phyloP scores from a whole-genome alignment of 2,888 invertebrate genomes.

The Lobophora halterata region DNA sequence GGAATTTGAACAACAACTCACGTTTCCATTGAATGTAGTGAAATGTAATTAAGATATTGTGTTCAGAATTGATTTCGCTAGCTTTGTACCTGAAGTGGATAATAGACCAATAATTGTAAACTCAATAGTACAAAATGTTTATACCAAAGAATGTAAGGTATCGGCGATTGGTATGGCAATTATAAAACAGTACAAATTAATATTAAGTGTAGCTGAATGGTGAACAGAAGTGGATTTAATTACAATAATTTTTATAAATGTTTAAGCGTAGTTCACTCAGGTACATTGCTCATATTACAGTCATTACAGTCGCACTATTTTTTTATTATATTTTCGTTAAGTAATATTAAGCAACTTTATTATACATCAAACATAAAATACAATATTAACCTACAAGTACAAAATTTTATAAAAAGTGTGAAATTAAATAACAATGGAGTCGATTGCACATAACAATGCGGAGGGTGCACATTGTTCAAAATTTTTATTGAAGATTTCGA shows the following conservation, averaged over 20 bases:
- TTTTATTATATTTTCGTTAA: slow-evolving; percentile 28
- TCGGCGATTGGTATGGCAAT: slow-evolving; percentile 65
- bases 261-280: slow-evolving; percentile 52
- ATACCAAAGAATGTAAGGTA: slow-evolving; percentile 56
- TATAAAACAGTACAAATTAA: slow-evolving; percentile 74
- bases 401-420: too few relatives aligned
- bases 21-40: slow-evolving; percentile 66
- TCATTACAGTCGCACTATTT: slow-evolving; percentile 64
- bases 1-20: slow-evolving; percentile 44
- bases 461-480: background rate
- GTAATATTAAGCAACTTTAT: too few relatives aligned
- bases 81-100: slow-evolving; percentile 70
- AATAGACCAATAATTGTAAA: slow-evolving; percentile 31
- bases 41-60: slow-evolving; percentile 65
- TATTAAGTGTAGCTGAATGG: slow-evolving; percentile 63
- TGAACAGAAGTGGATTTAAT: slow-evolving; percentile 48
- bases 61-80: slow-evolving; percentile 59
- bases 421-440: too few relatives aligned
- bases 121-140: slow-evolving; percentile 67
- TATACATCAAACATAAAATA: too few relatives aligned
- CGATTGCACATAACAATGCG: slow-evolving; percentile 7
- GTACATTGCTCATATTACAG: slow-evolving; percentile 65
- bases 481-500: slow-evolving; percentile 3
- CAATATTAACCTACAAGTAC: background rate
- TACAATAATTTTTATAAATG: slow-evolving; percentile 40